Evolutionary conservation across 2,888 invertebrate genomes (phyloP).

Genomic region (Hyles lineata): DNA sequence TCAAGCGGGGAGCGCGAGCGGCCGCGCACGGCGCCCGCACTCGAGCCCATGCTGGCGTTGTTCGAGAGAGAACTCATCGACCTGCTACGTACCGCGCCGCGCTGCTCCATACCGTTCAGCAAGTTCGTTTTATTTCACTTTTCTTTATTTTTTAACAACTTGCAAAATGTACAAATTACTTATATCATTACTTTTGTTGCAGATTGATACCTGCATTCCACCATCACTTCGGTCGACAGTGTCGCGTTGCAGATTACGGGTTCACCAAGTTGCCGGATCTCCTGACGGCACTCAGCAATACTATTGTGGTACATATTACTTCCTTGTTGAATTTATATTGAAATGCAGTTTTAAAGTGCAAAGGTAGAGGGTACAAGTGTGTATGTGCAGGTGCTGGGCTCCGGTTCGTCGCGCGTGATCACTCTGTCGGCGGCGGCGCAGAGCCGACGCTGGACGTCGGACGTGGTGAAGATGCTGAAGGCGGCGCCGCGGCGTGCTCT

Average conservation of each 20-base stretch:
- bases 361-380: neutral
- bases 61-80: conserved; percentile 95
- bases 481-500: conserved; percentile 92
- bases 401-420: conserved; percentile 93
- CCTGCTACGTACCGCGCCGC: conserved; percentile 91
- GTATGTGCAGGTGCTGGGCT: conserved; percentile 91
- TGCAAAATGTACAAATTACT: too few relatives aligned
- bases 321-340: neutral
- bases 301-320: conserved; percentile 88
- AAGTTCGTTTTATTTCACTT: conserved; percentile 61
- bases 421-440: conserved; percentile 96
- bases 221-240: conserved; percentile 97
- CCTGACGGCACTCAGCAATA: conserved; percentile 93
- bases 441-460: conserved; percentile 94
- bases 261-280: conserved; percentile 96
- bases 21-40: conserved; percentile 86
- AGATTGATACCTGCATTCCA: conserved; percentile 98
- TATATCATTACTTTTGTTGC: conserved; percentile 31
- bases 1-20: conserved; percentile 65
- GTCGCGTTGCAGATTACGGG: conserved; percentile 98
- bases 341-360: neutral
- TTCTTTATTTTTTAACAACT: neutral
- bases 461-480: conserved; percentile 93
- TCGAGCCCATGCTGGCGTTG: conserved; percentile 90
- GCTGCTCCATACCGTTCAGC: conserved; percentile 90